These are phyloP conservation scores for Chrysopa pallens DNA, from an alignment of 1,140 invertebrate species.

Conservation along the genomic window DNA sequence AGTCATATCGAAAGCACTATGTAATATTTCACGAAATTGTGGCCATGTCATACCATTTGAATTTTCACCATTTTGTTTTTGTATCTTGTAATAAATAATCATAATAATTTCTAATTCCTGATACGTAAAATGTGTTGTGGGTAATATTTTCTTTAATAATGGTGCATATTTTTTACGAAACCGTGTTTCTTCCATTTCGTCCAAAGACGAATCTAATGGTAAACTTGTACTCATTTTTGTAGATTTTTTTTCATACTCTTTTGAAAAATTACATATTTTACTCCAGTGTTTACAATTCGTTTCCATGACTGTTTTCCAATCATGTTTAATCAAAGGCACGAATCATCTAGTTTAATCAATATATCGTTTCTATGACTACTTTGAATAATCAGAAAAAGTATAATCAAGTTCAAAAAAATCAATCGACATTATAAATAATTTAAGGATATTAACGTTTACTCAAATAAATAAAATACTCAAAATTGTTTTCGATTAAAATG, in stretches of 20 bases:
- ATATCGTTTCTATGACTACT: too few species aligned
- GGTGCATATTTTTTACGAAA: constrained; percentile 29
- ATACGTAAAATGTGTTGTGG: constrained; percentile 23
- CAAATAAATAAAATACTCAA: too few species aligned
- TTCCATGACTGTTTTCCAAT: background rate
- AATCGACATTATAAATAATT: too few species aligned
- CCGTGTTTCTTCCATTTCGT: constrained; percentile 33
- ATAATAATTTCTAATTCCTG: constrained; percentile 27
- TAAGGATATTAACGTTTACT: too few species aligned
- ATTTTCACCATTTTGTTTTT: constrained; percentile 19
- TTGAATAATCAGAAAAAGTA: too few species aligned
- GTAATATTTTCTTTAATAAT: constrained; percentile 25
- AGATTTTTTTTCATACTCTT: background rate
- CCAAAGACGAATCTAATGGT: constrained; percentile 27
- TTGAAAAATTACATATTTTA: background rate
- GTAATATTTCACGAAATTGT: constrained; percentile 48
- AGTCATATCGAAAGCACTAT: constrained; percentile 49
- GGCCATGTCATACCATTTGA: constrained; percentile 27
- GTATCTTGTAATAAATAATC: constrained; percentile 21
- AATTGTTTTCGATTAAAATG: too few species aligned
- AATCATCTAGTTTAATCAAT: too few species aligned
- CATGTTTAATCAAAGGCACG: too few species aligned
- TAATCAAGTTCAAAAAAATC: too few species aligned
- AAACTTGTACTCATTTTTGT: constrained; percentile 5
- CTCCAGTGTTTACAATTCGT: background rate